Base-by-base conservation (phyloP, 2,797 vertebrate genomes). In the Cryptoprocta ferox region DNA sequence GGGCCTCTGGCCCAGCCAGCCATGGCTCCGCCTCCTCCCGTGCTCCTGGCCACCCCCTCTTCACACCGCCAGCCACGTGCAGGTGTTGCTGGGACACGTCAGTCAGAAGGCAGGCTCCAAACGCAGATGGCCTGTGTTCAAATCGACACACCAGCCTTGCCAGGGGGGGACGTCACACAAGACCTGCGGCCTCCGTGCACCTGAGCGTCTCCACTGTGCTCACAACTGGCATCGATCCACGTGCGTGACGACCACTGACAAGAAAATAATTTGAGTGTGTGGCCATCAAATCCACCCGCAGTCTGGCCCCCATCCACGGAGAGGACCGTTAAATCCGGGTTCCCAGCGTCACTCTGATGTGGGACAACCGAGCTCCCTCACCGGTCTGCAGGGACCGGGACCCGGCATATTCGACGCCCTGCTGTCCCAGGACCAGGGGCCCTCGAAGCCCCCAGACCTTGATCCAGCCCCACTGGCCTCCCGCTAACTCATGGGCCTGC, bases 1-100 rank as follows among this genome's bases (percentile, higher is more conserved):
- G 37, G 1, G 0, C 37, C n/a, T 1, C 53, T 28, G 2, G 5
- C 24, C 53, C 24, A 10, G 3, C 12, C 48, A 3, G 0, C n/a
- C n/a, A 1, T 13, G 48, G 8, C 48, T 50, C 48, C 0, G 12
- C 48, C 48, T 50, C 48, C 48, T 14, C 48, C 48, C 48, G 12
- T 50, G 48, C 48, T 50, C 13, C 3, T 11, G 2, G 48, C 48
- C 48, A 13, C 14, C 48, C 48, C 21, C 39, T 26, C 53, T 18
- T 18, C 26, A 18, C 35, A 5, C 78, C 2, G 14, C 21, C 30
- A 32, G 14, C 2, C 26, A 37, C 5, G 42, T 3, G 2, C 16
- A 0, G 45, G n/a, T 6, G 10, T 37, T n/a, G n/a, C 19, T 24
- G 68, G 35, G 70, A 6, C 1, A 1, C 3, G 19, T 3, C 6